Conservation (phyloP, 2,888 invertebrate genomes). For the Boloria selene region DNA sequence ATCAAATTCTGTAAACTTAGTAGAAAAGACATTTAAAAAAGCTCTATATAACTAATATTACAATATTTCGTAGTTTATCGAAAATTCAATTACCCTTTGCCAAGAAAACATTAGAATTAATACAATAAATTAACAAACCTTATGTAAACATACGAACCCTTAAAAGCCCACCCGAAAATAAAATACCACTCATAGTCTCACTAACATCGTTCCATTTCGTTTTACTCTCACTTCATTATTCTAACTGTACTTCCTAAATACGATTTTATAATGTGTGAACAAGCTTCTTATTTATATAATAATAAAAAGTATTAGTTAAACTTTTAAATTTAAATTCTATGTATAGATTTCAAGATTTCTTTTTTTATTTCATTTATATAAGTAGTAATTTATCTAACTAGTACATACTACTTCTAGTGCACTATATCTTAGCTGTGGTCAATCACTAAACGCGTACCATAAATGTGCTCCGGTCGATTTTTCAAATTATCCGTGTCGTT, state of each 20-base stretch:
- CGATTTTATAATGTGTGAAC: slow-evolving; percentile 82
- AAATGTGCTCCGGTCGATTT: slow-evolving; percentile 54
- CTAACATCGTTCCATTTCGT: slow-evolving; percentile 56
- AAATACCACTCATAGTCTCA: slow-evolving; percentile 58
- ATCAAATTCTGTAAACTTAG: too few species aligned
- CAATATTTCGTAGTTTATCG: too few species aligned
- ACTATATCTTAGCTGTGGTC: slow-evolving; percentile 79
- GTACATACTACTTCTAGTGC: slow-evolving; percentile 71
- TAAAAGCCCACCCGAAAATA: slow-evolving; percentile 51
- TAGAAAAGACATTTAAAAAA: too few species aligned
- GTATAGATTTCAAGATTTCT: slow-evolving; percentile 80
- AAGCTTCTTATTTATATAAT: slow-evolving; percentile 78
- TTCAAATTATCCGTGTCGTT: slow-evolving; percentile 28
- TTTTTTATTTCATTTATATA: slow-evolving; percentile 62
- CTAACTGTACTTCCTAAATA: slow-evolving; percentile 76
- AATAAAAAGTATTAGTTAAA: slow-evolving; percentile 81
- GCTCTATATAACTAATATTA: too few species aligned
- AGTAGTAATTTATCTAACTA: slow-evolving; percentile 79
- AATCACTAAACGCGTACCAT: slow-evolving; percentile 64
- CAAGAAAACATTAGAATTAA: not conserved
- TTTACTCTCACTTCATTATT: slow-evolving; percentile 59
- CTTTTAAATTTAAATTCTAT: slow-evolving; percentile 80
- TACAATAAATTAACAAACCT: slow-evolving; percentile 30
- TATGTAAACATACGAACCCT: slow-evolving; percentile 46
- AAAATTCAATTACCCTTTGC: too few species aligned